These are phyloP conservation scores for Sterna hirundo DNA, from an alignment of 2,113 vertebrate species.

Conservation along the genomic window DNA sequence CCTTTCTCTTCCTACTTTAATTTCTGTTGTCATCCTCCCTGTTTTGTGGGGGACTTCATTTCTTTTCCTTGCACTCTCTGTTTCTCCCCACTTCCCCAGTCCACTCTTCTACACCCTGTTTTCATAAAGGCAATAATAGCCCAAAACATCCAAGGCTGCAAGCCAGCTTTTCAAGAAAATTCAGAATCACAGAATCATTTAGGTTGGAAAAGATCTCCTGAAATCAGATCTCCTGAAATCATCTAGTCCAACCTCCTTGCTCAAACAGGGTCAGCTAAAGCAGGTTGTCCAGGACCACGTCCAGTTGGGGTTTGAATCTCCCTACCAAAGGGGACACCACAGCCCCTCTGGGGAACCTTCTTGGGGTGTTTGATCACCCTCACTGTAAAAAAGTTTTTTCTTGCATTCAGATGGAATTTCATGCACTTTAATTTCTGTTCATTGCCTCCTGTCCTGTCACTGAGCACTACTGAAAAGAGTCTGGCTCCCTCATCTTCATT, in stretches of 20 bases:
- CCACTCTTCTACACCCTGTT: neutral
- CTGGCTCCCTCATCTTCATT: neutral
- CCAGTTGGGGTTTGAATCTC: neutral
- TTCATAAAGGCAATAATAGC: neutral
- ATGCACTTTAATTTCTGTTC: neutral
- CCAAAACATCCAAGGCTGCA: neutral
- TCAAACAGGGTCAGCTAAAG: neutral
- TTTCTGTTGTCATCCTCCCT: neutral
- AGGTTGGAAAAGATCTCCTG: neutral
- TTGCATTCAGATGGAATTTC: neutral
- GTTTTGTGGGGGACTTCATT: neutral
- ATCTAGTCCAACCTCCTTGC: neutral
- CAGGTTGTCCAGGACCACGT: neutral
- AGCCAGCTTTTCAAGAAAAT: neutral
- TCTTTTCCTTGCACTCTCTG: neutral
- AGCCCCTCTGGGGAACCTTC: neutral
- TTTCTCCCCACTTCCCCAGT: neutral
- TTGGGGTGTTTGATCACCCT: neutral
- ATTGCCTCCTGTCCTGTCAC: neutral
- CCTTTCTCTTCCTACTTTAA: neutral
- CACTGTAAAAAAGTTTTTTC: neutral
- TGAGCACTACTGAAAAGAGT: neutral
- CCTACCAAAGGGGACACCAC: neutral
- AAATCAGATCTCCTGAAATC: neutral
- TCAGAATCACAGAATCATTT: neutral